These are phyloP conservation scores for Palaemon carinicauda DNA, from an alignment of 1,140 invertebrate genomes.

Conservation along the genomic window DNA sequence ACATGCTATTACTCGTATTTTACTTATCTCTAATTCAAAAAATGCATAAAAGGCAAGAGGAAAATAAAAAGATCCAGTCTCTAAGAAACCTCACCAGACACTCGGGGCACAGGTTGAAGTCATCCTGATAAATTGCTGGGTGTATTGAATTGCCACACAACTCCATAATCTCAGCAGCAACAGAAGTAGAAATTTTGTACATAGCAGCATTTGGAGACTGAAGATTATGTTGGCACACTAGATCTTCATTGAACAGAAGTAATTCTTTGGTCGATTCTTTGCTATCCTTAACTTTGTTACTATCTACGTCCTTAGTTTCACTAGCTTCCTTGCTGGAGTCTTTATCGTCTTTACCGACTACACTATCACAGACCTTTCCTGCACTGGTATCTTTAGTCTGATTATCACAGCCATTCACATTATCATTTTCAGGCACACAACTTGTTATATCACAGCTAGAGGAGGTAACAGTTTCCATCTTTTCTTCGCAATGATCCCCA, in stretches of 20 bases:
- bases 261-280: background rate
- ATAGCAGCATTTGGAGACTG: slow-evolving; percentile 26
- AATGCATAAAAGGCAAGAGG: too few relatives aligned
- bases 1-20: too few relatives aligned
- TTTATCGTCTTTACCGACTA: background rate
- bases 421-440: slow-evolving; percentile 40
- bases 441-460: slow-evolving; percentile 46
- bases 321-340: background rate
- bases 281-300: background rate
- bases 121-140: slow-evolving; percentile 51
- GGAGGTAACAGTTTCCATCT: background rate
- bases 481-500: slow-evolving; percentile 20
- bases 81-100: slow-evolving; percentile 26
- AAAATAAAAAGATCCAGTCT: too few relatives aligned
- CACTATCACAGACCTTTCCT: too few relatives aligned
- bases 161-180: slow-evolving; percentile 29
- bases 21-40: too few relatives aligned
- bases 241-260: slow-evolving; percentile 52
- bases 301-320: background rate
- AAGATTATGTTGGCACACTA: slow-evolving; percentile 53
- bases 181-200: slow-evolving; percentile 16
- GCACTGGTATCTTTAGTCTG: background rate
- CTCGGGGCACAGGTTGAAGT: slow-evolving; percentile 48
- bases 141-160: slow-evolving; percentile 48
- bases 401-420: slow-evolving; percentile 38